phyloP scores from a whole-genome alignment of 2,113 vertebrate species.

The Electrona antarctica region DNA sequence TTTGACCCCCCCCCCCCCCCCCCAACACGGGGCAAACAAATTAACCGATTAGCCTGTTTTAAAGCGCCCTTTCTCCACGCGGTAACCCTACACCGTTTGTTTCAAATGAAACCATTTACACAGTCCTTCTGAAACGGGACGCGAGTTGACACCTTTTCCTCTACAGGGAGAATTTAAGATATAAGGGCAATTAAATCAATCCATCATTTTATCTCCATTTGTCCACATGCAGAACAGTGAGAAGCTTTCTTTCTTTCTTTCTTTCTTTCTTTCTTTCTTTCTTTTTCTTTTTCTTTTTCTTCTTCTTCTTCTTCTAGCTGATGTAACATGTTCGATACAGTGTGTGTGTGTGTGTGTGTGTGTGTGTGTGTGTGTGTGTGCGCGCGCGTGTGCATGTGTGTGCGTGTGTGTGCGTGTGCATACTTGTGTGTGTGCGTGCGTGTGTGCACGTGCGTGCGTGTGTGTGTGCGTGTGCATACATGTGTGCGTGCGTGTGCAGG shows the following conservation, averaged over 20 bases:
- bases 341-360: too few relatives aligned
- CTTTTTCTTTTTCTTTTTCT: too few relatives aligned
- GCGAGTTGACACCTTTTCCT: background rate
- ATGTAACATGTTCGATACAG: too few relatives aligned
- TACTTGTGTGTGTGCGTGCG: too few relatives aligned
- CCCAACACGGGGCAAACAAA: too few relatives aligned
- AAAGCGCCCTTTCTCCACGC: background rate
- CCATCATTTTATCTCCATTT: conserved; percentile 30
- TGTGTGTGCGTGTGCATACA: conserved; percentile 1
- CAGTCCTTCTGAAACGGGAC: background rate
- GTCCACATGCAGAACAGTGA: conserved; percentile 20
- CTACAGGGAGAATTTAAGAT: conserved; percentile 3
- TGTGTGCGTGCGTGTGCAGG: background rate
- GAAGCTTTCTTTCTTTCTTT: conserved; percentile 1
- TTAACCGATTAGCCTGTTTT: too few relatives aligned
- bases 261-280: conserved; percentile 7
- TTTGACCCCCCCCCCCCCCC: background rate
- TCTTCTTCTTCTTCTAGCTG: too few relatives aligned
- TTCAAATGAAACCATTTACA: background rate
- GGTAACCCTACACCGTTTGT: background rate
- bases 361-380: too few relatives aligned
- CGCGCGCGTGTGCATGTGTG: too few relatives aligned
- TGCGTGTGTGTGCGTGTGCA: background rate
- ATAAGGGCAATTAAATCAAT: conserved; percentile 26
- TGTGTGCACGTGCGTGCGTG: background rate